These are phyloP conservation scores for Cervus canadensis DNA, from an alignment of 2,113 vertebrate genomes.

Conservation along the genomic window DNA sequence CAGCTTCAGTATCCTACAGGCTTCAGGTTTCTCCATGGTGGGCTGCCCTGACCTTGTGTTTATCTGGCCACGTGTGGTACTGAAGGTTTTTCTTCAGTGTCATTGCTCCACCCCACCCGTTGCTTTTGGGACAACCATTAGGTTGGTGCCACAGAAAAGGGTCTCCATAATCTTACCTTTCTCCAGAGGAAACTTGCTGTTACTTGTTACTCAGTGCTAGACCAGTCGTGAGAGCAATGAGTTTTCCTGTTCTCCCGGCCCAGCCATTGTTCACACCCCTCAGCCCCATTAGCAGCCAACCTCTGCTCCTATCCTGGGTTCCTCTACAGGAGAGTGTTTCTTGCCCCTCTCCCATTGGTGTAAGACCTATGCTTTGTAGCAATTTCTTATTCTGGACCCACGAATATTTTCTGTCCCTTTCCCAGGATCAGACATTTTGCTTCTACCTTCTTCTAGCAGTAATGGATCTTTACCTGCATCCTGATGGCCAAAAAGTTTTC, in stretches of 20 bases:
- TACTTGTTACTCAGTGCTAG: not conserved
- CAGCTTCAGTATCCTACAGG: not conserved
- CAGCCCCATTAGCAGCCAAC: not conserved
- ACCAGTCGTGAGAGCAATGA: not conserved
- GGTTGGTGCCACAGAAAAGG: not conserved
- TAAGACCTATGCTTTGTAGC: not conserved
- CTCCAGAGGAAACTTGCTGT: not conserved
- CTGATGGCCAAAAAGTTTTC: not conserved
- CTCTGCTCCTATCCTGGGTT: not conserved
- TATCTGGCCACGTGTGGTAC: accelerated
- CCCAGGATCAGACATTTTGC: not conserved
- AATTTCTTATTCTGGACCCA: not conserved
- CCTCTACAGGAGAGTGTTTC: not conserved
- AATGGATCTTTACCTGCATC: not conserved
- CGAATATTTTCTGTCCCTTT: not conserved
- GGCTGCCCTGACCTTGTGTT: not conserved
- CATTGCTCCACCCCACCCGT: not conserved
- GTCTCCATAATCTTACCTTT: not conserved
- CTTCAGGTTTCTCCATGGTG: not conserved
- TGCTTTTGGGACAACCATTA: not conserved
- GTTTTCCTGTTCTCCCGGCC: not conserved
- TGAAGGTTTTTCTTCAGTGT: not conserved
- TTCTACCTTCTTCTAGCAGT: not conserved
- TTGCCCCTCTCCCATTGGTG: not conserved
- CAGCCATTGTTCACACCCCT: not conserved